Evolutionary conservation across 2,113 vertebrate species (phyloP), one percentile per base, ranked within the genome.

Genomic region (Crotalus helleri): DNA sequence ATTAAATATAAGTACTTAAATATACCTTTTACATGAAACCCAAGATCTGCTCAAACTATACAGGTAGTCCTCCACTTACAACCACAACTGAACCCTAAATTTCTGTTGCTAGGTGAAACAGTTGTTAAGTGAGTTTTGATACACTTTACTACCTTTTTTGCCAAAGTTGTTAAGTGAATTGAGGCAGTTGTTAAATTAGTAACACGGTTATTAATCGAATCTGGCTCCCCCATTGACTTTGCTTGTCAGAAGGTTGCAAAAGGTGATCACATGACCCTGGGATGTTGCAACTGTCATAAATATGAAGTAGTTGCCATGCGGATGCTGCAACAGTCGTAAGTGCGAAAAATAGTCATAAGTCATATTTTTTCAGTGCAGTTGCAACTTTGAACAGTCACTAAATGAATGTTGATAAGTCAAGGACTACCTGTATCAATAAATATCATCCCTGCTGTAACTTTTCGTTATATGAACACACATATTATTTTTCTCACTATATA

Each of bases 21-120:
- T 61, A 90, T 87, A 69, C 81, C 10, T 91, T 90, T 54, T 90
- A 57, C 86, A 15, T 51, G 54, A 95, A 89, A 89, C 87, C 54
- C 29, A 91, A 0, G 0, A 46, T 46, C 46, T 21, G 23, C 86
- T 17, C 53, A 54, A 91, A 0, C 8, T 39, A 89, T 69, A 33
- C 4, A 69, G 29, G 64, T 15, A 33, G 29, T 13, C 64, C 29
- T 69, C 5, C 64, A 69, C 29, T 33, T 69, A 69, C 64, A 69
- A 69, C 64, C 64, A 69, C 29, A 69, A 69, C 13, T 17, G 13
- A 33, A 8, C 12, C 64, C 29, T 33, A 33, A 69, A 15, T 33
- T 69, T 33, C 29, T 69, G n/a, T 69, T 69, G 5, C 4, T 64
- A 64, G n/a, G 11, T 64, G 61, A n/a, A 64, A n/a, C 5, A 69